Conservation (phyloP, 2,888 invertebrate genomes). For the Xestobium rufovillosum region DNA sequence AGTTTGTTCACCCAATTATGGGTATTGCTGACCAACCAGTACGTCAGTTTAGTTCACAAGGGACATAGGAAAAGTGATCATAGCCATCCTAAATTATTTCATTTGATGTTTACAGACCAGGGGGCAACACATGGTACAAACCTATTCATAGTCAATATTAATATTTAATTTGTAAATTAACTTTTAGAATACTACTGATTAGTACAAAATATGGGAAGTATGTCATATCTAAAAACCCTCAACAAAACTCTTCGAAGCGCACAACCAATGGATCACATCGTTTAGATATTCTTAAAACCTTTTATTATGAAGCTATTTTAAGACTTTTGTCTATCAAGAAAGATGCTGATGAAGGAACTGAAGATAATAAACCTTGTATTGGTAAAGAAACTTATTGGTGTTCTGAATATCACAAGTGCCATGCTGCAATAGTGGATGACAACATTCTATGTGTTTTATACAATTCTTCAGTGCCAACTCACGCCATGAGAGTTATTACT, state of each 20-base stretch:
- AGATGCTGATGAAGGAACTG: slow-evolving; percentile 17
- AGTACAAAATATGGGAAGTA: slow-evolving; percentile 60
- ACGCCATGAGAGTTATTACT: slow-evolving; percentile 66
- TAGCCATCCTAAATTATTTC: too few relatives aligned
- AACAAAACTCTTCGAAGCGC: slow-evolving; percentile 50
- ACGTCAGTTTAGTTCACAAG: too few relatives aligned
- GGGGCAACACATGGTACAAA: too few relatives aligned
- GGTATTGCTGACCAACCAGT: too few relatives aligned
- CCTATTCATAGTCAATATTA: too few relatives aligned
- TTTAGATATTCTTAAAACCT: slow-evolving; percentile 64
- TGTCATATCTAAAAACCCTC: slow-evolving; percentile 62
- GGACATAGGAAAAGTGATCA: too few relatives aligned
- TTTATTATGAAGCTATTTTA: slow-evolving; percentile 64
- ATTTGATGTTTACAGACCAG: too few relatives aligned
- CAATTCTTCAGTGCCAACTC: slow-evolving; percentile 63
- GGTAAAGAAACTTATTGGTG: slow-evolving; percentile 70
- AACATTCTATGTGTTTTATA: slow-evolving; percentile 69
- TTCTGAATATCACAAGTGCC: slow-evolving; percentile 81
- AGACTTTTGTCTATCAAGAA: slow-evolving; percentile 37
- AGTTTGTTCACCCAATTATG: too few relatives aligned
- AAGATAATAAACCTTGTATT: slow-evolving; percentile 29
- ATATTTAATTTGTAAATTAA: too few relatives aligned
- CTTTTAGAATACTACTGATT: slow-evolving; percentile 56
- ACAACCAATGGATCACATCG: slow-evolving; percentile 58
- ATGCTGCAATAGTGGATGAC: slow-evolving; percentile 58